Base-by-base conservation (phyloP, 2,113 vertebrate genomes). In the Xiphophorus hellerii region DNA sequence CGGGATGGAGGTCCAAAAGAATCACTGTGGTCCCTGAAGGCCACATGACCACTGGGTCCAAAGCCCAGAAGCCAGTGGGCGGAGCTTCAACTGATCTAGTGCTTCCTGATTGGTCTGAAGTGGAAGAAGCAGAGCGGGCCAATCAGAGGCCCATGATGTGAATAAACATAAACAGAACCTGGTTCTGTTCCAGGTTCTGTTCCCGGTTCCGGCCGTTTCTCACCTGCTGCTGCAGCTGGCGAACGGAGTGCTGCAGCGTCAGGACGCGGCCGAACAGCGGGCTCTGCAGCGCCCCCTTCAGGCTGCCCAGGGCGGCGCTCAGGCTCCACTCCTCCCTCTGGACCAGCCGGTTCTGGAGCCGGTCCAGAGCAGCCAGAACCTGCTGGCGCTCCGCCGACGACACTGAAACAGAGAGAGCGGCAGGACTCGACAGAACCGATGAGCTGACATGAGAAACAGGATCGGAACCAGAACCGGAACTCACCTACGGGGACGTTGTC, bases 211-310 rank as follows among this genome's bases (percentile, higher is more conserved):
- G 39, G 14, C 15, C 17, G 2, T 51, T 15, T 33, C 78, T 74
- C 67, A 93, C 92, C 92, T 99, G 96, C 22, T 96, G 94, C 66
- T 95, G 95, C 58, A 99, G 95, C 76, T 98, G 98, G 75, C 94
- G 97, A 93, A 99, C 95, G 74, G 97, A 98, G 84, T 96, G 95
- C 93, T 99, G 97, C 71, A 99, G 95, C 4, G 96, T 97, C 71
- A 99, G 94, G 68, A 99, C 97, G 91, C 97, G 97, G 89, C 92
- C 95, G 75, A 99, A 97, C 77, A 98, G 94, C 0, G 97, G 98
- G 70, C 96, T 98, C 88, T 92, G 94, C 63, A 99, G 93, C 0
- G 95, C 96, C 77, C 95, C 95, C 39, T 84, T 78, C 14, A 99
- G 86, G 61, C 92, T 81, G 22, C 92, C 85, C 73, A 99, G 87